These are phyloP conservation scores for Leptinotarsa peninsularis DNA, from an alignment of 2,888 invertebrate species.

Conservation along the genomic window DNA sequence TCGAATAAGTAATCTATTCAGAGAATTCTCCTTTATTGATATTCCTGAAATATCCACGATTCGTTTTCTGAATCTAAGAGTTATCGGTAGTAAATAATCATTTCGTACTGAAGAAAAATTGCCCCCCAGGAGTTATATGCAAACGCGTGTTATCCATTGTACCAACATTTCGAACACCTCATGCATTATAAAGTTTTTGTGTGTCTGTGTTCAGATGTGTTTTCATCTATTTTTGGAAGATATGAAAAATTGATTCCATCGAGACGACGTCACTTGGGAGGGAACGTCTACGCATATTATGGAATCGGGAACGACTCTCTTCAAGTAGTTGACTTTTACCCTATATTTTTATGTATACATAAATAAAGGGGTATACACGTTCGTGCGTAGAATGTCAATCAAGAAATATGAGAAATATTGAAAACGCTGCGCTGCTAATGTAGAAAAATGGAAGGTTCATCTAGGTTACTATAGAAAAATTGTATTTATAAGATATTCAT, in stretches of 20 bases:
- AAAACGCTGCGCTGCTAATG: too few relatives aligned
- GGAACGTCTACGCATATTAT: background rate
- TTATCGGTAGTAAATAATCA: background rate
- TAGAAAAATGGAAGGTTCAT: too few relatives aligned
- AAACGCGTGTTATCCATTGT: background rate
- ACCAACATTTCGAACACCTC: background rate
- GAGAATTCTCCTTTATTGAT: background rate
- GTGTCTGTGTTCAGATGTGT: background rate
- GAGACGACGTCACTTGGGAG: background rate
- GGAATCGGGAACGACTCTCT: too few relatives aligned
- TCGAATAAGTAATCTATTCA: too few relatives aligned
- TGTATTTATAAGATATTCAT: too few relatives aligned
- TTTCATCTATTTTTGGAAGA: background rate
- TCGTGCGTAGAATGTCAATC: too few relatives aligned
- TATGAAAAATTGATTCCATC: background rate
- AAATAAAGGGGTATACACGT: too few relatives aligned
- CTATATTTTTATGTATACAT: too few relatives aligned
- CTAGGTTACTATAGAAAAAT: too few relatives aligned
- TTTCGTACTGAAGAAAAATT: background rate
- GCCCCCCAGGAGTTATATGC: background rate
- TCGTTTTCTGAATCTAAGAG: background rate
- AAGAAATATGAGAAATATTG: too few relatives aligned
- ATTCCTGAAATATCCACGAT: too few relatives aligned
- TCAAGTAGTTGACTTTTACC: too few relatives aligned
- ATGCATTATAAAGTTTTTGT: conserved; percentile 3